phyloP scores from a whole-genome alignment of 2,797 vertebrate species.

The Zalophus californianus region DNA sequence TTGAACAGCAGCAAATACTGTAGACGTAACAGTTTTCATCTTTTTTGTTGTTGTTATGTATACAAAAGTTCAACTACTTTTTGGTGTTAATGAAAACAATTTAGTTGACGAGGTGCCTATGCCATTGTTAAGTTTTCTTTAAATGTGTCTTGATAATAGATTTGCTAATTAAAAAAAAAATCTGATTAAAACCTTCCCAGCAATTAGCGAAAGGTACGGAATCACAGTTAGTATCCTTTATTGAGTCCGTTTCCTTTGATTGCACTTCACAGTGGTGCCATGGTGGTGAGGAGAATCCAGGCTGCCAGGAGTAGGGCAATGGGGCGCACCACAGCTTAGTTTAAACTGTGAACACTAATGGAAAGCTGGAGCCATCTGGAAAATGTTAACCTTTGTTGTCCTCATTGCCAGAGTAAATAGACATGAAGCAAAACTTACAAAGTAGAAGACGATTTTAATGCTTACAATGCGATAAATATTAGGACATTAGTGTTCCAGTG shows the following conservation, averaged over 20 bases:
- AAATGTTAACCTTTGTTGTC: constrained; percentile 77
- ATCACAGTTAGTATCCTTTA: constrained; percentile 79
- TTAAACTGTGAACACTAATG: constrained; percentile 79
- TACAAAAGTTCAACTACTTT: constrained; percentile 75
- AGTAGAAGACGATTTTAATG: constrained; percentile 64
- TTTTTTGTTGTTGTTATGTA: constrained; percentile 41
- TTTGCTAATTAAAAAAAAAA: constrained; percentile 64
- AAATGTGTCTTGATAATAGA: constrained; percentile 76
- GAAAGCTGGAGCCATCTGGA: constrained; percentile 84
- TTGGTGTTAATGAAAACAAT: constrained; percentile 79
- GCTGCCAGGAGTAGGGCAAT: constrained; percentile 80
- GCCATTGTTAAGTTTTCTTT: constrained; percentile 81
- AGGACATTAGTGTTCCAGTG: constrained; percentile 80
- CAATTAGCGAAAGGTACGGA: constrained; percentile 84
- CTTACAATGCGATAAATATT: constrained; percentile 81
- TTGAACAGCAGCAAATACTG: constrained; percentile 76
- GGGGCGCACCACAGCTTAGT: constrained; percentile 82
- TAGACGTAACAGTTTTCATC: constrained; percentile 75
- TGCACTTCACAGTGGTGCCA: constrained; percentile 82
- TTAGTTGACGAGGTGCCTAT: constrained; percentile 85
- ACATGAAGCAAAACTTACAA: constrained; percentile 67
- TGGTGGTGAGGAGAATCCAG: neutral
- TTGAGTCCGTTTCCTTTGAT: constrained; percentile 83
- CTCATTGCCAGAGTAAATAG: constrained; percentile 83
- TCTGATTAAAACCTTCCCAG: constrained; percentile 81